Percentiles rank a stretch among this genome's conserved stretches.
These are phyloP conservation scores for Parnassius smintheus DNA, from an alignment of 2,888 invertebrate genomes.

Conservation along the genomic window DNA sequence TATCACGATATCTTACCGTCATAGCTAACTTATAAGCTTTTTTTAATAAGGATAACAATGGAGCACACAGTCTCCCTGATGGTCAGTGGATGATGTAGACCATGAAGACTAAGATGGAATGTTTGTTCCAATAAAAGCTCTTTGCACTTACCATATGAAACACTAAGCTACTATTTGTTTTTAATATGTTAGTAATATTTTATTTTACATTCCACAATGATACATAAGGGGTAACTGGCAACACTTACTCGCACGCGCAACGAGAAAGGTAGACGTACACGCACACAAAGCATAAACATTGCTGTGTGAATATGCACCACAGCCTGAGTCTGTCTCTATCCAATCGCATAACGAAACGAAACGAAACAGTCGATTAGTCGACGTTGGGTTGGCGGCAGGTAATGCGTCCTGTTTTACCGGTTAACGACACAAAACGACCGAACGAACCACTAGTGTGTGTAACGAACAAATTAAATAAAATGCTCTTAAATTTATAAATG, in stretches of 20 bases:
- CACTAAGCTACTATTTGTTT: too few relatives aligned
- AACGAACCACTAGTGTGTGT: slow-evolving; percentile 61
- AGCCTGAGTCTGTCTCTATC: slow-evolving; percentile 20
- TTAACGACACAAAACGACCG: slow-evolving; percentile 73
- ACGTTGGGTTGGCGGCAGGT: slow-evolving; percentile 59
- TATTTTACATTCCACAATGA: neutral
- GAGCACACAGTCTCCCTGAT: too few relatives aligned
- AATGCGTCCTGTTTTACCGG: slow-evolving; percentile 62
- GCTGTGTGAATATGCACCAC: slow-evolving; percentile 45
- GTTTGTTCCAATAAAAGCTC: too few relatives aligned
- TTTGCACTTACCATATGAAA: too few relatives aligned
- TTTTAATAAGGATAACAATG: too few relatives aligned
- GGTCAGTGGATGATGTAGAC: too few relatives aligned
- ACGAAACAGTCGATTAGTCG: slow-evolving; percentile 52
- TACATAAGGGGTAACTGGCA: slow-evolving; percentile 31
- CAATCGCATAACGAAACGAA: slow-evolving; percentile 33
- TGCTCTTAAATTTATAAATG: slow-evolving; percentile 26
- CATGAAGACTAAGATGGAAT: too few relatives aligned
- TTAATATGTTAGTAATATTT: too few relatives aligned
- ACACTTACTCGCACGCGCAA: slow-evolving; percentile 54
- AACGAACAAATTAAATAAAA: slow-evolving; percentile 27
- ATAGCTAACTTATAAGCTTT: too few relatives aligned
- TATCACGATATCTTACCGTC: too few relatives aligned
- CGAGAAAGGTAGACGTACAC: slow-evolving; percentile 27
- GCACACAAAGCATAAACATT: slow-evolving; percentile 41